phyloP scores from a whole-genome alignment of 1,140 invertebrate genomes.

The Bombus superbus region DNA sequence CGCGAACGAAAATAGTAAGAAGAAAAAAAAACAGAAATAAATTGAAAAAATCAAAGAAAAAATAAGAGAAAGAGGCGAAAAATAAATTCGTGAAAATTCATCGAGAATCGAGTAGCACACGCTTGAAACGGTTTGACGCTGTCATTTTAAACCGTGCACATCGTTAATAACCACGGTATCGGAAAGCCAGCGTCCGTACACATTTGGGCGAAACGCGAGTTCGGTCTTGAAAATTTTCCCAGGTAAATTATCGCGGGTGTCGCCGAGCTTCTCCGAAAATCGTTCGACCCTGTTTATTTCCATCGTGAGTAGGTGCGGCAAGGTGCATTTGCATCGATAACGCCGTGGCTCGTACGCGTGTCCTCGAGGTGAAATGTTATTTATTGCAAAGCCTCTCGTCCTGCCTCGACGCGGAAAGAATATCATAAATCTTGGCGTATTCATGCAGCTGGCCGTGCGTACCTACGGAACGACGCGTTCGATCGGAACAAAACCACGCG shows the following conservation, averaged over 20 bases:
- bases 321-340: conserved; percentile 68
- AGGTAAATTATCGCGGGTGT: not conserved
- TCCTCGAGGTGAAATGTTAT: conserved; percentile 65
- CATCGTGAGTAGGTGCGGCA: conserved; percentile 58
- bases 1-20: not conserved
- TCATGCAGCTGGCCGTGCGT: conserved; percentile 21
- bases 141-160: not conserved
- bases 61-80: not conserved
- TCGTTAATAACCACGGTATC: not conserved
- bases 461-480: not conserved
- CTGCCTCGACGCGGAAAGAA: conserved; percentile 53
- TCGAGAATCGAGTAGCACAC: not conserved
- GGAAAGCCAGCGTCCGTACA: not conserved
- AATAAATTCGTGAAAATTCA: not conserved
- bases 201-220: not conserved
- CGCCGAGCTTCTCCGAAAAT: conserved; percentile 34
- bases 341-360: conserved; percentile 47
- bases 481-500: conserved; percentile 16
- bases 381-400: conserved; percentile 55
- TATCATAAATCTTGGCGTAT: conserved; percentile 62
- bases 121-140: not conserved
- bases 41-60: no score
- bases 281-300: conserved; percentile 49
- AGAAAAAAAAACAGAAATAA: not conserved
- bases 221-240: conserved; percentile 5